Evolutionary conservation across 2,888 invertebrate genomes (phyloP).

Genomic region (Euzophera pinguis): DNA sequence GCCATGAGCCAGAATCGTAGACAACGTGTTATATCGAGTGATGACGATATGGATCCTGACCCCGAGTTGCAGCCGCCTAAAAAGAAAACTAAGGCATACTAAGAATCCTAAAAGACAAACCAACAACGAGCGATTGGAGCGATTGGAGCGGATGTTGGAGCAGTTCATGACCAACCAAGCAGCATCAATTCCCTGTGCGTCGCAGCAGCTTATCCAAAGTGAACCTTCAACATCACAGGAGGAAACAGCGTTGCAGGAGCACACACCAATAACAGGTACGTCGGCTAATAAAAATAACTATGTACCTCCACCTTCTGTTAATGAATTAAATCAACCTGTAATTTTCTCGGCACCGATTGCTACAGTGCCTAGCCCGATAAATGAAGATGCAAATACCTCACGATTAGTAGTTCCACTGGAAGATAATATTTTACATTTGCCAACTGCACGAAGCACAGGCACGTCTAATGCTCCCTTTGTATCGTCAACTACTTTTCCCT

Average conservation of each 20-base stretch:
- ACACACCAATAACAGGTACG: neutral
- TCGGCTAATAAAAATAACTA: neutral
- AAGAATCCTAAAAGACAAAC: neutral
- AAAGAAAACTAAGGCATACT: neutral
- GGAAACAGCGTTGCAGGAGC: neutral
- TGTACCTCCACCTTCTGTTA: neutral
- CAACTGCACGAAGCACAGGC: neutral
- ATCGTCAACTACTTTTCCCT: neutral
- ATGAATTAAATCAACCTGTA: neutral
- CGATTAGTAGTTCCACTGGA: neutral
- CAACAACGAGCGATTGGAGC: neutral
- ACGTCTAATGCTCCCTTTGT: too few relatives aligned
- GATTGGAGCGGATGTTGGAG: neutral
- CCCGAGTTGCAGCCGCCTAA: neutral
- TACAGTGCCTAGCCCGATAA: neutral
- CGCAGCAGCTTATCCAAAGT: neutral
- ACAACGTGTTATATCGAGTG: neutral
- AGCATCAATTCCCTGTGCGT: neutral
- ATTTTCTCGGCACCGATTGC: neutral
- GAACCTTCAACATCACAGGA: neutral
- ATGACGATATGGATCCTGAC: neutral
- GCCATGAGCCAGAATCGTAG: neutral
- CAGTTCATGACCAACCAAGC: neutral
- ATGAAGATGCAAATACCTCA: neutral
- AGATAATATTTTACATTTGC: neutral